These are phyloP conservation scores for Myotis davidii DNA, from an alignment of 2,113 vertebrate genomes.

Conservation along the genomic window DNA sequence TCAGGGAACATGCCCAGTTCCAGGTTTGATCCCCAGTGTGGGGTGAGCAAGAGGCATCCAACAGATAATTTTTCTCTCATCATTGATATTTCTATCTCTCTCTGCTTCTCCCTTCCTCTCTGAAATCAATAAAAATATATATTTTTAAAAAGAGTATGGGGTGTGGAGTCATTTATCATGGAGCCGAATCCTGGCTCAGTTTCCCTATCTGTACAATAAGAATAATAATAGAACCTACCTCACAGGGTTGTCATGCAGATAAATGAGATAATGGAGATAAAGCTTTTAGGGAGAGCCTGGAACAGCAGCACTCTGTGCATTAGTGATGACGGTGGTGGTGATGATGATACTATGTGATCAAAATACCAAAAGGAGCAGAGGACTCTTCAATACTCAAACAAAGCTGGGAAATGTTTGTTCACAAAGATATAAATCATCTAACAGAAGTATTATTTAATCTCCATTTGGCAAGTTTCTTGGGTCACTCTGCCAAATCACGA, in stretches of 20 bases:
- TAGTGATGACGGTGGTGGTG: background rate
- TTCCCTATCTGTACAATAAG: background rate
- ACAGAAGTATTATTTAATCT: background rate
- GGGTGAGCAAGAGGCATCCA: too few relatives aligned
- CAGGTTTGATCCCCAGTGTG: too few relatives aligned
- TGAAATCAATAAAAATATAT: too few relatives aligned
- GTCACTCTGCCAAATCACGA: background rate
- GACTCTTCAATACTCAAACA: background rate
- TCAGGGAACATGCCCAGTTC: too few relatives aligned
- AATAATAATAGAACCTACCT: constrained; percentile 66
- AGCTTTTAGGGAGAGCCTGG: constrained; percentile 60
- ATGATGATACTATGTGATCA: background rate
- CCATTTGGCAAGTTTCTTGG: constrained; percentile 27
- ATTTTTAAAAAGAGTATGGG: too few relatives aligned
- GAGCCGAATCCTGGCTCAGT: constrained; percentile 19
- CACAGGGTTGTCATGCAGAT: background rate
- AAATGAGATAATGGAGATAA: constrained; percentile 59
- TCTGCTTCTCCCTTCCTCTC: too few relatives aligned
- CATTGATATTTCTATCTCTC: too few relatives aligned
- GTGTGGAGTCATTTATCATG: background rate
- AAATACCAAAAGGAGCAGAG: background rate
- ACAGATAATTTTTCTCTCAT: too few relatives aligned
- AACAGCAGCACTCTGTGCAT: background rate
- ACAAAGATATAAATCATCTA: constrained; percentile 20
- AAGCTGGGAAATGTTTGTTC: constrained; percentile 64